Conservation (phyloP, 2,113 vertebrate genomes). For the Scartelaos histophorus region DNA sequence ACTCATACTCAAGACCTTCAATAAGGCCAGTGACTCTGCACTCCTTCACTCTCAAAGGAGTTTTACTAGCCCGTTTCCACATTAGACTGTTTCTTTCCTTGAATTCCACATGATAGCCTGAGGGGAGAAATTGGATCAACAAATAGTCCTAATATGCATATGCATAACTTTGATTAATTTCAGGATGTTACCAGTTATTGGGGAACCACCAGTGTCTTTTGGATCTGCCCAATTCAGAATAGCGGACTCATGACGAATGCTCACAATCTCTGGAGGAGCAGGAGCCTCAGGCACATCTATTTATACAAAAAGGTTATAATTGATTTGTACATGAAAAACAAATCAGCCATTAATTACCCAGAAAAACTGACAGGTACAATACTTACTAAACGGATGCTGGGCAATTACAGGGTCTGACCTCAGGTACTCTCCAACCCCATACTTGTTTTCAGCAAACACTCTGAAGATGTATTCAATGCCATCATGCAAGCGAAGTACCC, state of each 20-base stretch:
- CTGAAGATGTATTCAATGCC: conserved; percentile 94
- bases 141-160: not conserved
- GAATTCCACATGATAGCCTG: conserved; percentile 94
- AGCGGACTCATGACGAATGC: conserved; percentile 89
- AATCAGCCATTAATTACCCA: not conserved
- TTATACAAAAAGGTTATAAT: conserved; percentile 18
- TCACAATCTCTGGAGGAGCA: conserved; percentile 87
- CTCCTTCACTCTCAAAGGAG: conserved; percentile 91
- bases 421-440: conserved; percentile 92
- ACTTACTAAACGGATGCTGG: conserved; percentile 96
- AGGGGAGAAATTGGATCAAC: conserved; percentile 2
- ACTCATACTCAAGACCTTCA: conserved; percentile 97
- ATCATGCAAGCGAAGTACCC: conserved; percentile 93
- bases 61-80: conserved; percentile 94
- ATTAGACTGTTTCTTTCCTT: conserved; percentile 97
- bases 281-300: conserved; percentile 95
- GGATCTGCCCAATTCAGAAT: conserved; percentile 92
- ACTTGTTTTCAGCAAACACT: conserved; percentile 97
- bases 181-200: conserved; percentile 88
- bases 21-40: conserved; percentile 92
- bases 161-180: not conserved
- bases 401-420: conserved; percentile 92
- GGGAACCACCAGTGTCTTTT: conserved; percentile 90
- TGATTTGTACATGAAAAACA: not conserved
- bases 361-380: not conserved